Evolutionary conservation across 1,140 invertebrate species (phyloP).

Genomic region (Pogonomyrmex barbatus): DNA sequence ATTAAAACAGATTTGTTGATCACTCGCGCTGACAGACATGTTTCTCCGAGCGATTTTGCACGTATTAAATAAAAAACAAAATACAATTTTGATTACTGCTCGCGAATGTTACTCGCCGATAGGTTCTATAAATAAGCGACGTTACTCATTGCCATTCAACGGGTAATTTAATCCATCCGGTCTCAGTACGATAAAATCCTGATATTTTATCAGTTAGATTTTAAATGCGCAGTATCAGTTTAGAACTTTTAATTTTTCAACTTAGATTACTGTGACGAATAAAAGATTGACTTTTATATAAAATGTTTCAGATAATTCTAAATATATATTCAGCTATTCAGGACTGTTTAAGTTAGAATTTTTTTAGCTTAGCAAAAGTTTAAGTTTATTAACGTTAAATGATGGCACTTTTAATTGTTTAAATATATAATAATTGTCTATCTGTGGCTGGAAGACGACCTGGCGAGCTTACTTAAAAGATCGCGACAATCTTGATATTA

Average conservation of each 20-base stretch:
- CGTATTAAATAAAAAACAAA: slow-evolving; percentile 27
- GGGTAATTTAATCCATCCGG: slow-evolving; percentile 34
- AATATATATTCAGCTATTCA: background rate
- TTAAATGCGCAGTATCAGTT: background rate
- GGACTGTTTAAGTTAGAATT: background rate
- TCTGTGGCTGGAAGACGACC: background rate
- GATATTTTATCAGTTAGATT: slow-evolving; percentile 31
- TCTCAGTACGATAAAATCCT: slow-evolving; percentile 8
- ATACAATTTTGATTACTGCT: slow-evolving; percentile 33
- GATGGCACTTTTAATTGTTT: background rate
- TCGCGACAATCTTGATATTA: background rate
- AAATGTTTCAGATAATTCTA: background rate
- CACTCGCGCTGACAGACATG: background rate
- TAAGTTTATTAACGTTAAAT: background rate
- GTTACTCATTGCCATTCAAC: slow-evolving; percentile 38
- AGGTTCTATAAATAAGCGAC: slow-evolving; percentile 41
- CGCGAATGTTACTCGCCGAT: slow-evolving; percentile 18
- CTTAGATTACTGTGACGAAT: background rate
- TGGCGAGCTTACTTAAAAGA: background rate
- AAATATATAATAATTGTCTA: background rate
- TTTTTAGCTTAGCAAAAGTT: background rate
- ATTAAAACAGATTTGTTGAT: background rate
- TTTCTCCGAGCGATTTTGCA: slow-evolving; percentile 32
- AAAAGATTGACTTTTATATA: slow-evolving; percentile 5
- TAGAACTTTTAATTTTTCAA: background rate